A percentile compares a stretch with the other conserved stretches of the same genome.
Evolutionary conservation across 2,113 vertebrate species (phyloP).

Genomic region (Rostratula benghalensis): DNA sequence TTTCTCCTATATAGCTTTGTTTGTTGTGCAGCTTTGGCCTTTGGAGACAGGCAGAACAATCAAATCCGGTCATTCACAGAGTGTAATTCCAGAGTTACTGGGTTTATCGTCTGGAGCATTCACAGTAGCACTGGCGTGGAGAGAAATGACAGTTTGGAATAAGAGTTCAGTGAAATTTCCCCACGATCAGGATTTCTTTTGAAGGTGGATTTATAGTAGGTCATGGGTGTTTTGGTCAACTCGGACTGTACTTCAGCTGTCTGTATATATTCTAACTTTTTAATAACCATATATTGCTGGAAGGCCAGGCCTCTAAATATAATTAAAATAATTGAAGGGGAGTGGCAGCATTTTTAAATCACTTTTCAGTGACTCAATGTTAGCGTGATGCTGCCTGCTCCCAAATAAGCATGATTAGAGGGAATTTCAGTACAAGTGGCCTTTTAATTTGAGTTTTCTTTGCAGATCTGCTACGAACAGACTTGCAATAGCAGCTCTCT

Average conservation of each 20-base stretch:
- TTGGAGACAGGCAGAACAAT: background rate
- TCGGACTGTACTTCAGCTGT: background rate
- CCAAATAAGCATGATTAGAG: slow-evolving; percentile 10
- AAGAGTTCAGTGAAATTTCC: background rate
- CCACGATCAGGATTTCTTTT: background rate
- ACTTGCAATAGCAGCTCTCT: slow-evolving; percentile 57
- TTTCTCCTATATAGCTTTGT: background rate
- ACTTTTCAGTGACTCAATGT: background rate
- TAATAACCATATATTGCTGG: background rate
- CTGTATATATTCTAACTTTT: background rate
- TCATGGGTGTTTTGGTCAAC: background rate
- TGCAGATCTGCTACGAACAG: slow-evolving; percentile 57
- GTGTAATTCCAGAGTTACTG: background rate
- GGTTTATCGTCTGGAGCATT: background rate
- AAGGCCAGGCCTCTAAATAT: background rate
- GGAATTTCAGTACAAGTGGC: slow-evolving; percentile 65
- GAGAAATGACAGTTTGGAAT: background rate
- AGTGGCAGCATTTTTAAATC: background rate
- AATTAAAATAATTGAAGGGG: slow-evolving; percentile 15
- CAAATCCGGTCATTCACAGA: background rate
- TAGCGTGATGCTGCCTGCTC: background rate
- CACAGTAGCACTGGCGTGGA: background rate
- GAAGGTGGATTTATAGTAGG: background rate
- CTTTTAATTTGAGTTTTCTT: slow-evolving; percentile 31
- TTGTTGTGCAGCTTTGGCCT: background rate